A percentile compares a stretch with the other conserved stretches of the same genome.
phyloP scores from a whole-genome alignment of 2,888 invertebrate genomes.

The Trypoxylon attenuatum region DNA sequence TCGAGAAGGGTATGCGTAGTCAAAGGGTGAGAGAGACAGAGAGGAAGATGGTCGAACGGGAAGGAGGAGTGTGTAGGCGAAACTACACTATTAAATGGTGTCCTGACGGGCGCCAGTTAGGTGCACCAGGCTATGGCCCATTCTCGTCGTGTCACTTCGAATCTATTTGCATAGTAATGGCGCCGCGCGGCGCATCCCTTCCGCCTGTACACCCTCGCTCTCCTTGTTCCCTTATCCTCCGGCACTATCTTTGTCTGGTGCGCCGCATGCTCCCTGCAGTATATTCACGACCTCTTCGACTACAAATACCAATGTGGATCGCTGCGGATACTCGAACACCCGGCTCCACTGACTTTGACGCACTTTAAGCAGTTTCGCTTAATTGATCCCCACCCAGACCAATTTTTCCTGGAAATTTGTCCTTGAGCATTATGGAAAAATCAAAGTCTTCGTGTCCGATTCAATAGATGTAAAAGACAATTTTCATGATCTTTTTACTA shows the following conservation, averaged over 20 bases:
- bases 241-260: neutral
- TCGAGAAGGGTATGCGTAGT: neutral
- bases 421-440: neutral
- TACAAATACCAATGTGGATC: constrained; percentile 45
- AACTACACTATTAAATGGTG: constrained; percentile 65
- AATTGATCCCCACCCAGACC: no score
- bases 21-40: constrained; percentile 21
- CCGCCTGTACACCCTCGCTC: neutral
- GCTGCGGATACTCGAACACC: no score
- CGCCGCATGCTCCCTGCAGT: no score
- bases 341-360: no score
- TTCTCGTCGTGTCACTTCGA: constrained; percentile 68
- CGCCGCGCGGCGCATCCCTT: constrained; percentile 21
- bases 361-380: no score
- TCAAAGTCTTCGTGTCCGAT: no score
- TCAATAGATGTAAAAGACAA: no score
- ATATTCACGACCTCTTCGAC: no score
- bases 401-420: no score
- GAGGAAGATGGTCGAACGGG: neutral
- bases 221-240: neutral
- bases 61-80: constrained; percentile 44
- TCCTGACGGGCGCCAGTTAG: constrained; percentile 68
- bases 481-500: no score
- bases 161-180: constrained; percentile 74
- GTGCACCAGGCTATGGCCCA: constrained; percentile 58